Conservation (phyloP, 2,113 vertebrate genomes). For the Prunella himalayana region DNA sequence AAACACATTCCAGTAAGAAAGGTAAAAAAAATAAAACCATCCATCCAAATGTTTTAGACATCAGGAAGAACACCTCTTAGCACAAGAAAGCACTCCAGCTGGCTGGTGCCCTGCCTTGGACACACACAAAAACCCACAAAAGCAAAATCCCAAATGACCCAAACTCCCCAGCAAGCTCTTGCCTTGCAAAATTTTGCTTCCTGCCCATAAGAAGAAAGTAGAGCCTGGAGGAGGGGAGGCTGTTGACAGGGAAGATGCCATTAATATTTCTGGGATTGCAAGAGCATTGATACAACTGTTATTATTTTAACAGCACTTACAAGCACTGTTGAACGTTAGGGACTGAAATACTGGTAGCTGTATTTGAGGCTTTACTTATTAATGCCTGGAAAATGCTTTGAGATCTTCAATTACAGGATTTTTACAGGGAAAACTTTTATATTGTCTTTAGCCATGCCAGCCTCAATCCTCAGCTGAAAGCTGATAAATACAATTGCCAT, state of each 20-base stretch:
- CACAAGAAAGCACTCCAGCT: background rate
- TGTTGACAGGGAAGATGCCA: slow-evolving; percentile 34
- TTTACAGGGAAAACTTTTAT: slow-evolving; percentile 16
- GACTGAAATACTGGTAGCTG: slow-evolving; percentile 52
- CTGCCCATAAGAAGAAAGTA: background rate
- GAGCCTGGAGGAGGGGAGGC: slow-evolving; percentile 15
- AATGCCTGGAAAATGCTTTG: slow-evolving; percentile 49
- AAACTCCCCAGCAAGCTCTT: background rate
- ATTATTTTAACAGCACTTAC: slow-evolving; percentile 48
- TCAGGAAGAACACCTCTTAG: background rate
- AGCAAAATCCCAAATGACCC: background rate
- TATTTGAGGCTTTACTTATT: slow-evolving; percentile 58
- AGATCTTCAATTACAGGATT: slow-evolving; percentile 43
- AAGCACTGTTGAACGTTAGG: slow-evolving; percentile 33
- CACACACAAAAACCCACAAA: slow-evolving; percentile 6
- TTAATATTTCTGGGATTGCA: slow-evolving; percentile 46
- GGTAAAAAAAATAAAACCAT: background rate
- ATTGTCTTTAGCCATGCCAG: background rate
- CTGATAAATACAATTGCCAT: background rate
- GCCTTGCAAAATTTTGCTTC: slow-evolving; percentile 11
- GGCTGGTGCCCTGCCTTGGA: background rate
- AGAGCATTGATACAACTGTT: background rate
- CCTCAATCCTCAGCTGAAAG: slow-evolving; percentile 32
- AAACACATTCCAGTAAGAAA: slow-evolving; percentile 54
- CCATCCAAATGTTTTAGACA: slow-evolving; percentile 2